Evolutionary conservation across 2,797 vertebrate species (phyloP).

Genomic region (Hafferia zeledoni): DNA sequence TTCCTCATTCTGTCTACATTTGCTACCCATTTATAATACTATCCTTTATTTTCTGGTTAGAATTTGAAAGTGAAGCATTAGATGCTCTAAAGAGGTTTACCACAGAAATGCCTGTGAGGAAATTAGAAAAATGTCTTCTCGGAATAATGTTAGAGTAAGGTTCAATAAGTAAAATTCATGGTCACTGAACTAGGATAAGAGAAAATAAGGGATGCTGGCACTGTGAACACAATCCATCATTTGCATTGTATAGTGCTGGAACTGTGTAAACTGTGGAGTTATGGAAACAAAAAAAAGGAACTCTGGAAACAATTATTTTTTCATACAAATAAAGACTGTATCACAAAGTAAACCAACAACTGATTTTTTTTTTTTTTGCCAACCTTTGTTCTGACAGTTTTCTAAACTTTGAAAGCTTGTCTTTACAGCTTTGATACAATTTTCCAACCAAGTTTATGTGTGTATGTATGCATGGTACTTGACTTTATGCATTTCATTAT

Average conservation of each 20-base stretch:
- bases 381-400: not conserved
- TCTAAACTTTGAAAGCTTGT: not conserved
- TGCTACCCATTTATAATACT: not conserved
- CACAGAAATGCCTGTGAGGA: not conserved
- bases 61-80: not conserved
- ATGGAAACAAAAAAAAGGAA: not conserved
- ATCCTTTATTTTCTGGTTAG: not conserved
- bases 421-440: not conserved
- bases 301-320: slow-evolving; percentile 21
- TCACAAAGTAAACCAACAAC: not conserved
- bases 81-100: not conserved
- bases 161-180: not conserved
- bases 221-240: not conserved
- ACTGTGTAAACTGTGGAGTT: not conserved
- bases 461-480: not conserved
- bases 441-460: not conserved
- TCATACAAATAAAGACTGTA: not conserved
- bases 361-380: not conserved
- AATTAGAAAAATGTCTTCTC: not conserved
- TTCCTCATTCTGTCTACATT: not conserved
- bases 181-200: not conserved
- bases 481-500: not conserved
- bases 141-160: not conserved
- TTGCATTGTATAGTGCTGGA: not conserved
- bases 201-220: not conserved